Base-by-base conservation (phyloP, 2,888 invertebrate species). In the Tanypteryx hageni region DNA sequence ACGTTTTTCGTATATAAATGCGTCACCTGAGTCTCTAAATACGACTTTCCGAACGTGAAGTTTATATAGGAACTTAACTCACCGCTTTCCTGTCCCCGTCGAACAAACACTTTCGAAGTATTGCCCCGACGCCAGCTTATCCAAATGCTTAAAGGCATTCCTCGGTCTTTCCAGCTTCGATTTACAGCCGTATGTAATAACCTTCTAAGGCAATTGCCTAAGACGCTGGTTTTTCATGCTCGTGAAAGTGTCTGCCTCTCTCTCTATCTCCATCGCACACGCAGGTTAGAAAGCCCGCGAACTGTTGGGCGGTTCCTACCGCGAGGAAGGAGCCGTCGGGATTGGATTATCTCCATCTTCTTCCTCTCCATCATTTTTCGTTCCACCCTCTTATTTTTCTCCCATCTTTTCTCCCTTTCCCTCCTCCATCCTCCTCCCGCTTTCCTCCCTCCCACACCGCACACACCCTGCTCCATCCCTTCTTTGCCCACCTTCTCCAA, bases 141-240 rank as follows among this genome's bases (percentile, higher is more conserved):
- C 18, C 3, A 27, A 22, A 3, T 9, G 14, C 22, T 76, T 5
- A 76, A 76, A 76, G 22, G 22, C 44, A 44, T 44, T 44, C 44
- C 44, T 44, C 44, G 44, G 44, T 5, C 44, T 44, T 44, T 44
- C 44, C 44, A 44, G 44, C 44, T 44, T 44, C 44, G 44, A 44
- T 44, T 44, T 44, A 44, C 44, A 22, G 76, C 5, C 76, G 76
- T 76, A 22, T 27, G 76, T 27, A 76, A 76, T 76, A 22, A 76
- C 76, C 76, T 76, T 27, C 18, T 68, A 68, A 68, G 68, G 68
- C 18, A n/a, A 18, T 68, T 68, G 68, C 68, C 68, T 68, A 68
- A 68, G 68, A 68, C 68, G 16, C 8, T 27, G 3, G n/a, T 27
- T 27, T 76, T 27, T 76, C 76, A 13, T n/a, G 27, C 22, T 22